Percentiles rank a stretch among this genome's conserved stretches.
Conservation (phyloP, 1,140 invertebrate species). For the Cyphomyrmex costatus region DNA sequence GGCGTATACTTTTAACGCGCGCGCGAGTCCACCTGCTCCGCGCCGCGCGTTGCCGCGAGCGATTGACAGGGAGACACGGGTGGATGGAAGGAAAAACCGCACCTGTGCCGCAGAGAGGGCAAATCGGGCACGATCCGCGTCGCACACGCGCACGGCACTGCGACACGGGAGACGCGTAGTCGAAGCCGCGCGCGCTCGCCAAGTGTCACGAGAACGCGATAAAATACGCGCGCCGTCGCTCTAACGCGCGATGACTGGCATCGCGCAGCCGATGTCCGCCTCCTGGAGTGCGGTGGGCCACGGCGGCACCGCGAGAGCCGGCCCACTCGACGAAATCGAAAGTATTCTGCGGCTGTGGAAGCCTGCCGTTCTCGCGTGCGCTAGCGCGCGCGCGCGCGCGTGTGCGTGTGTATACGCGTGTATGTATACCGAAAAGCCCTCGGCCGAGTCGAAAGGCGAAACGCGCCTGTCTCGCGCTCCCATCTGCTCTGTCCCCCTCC, state of each 20-base stretch:
- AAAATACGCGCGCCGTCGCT: conserved; percentile 43
- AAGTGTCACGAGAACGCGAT: neutral
- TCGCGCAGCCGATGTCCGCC: conserved; percentile 11
- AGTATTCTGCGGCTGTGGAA: conserved; percentile 36
- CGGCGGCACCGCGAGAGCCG: conserved; percentile 45
- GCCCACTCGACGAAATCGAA: conserved; percentile 73
- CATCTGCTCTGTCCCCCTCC: conserved; percentile 42
- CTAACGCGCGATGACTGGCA: conserved; percentile 53
- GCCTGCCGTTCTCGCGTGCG: conserved; percentile 47
- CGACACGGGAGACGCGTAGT: neutral
- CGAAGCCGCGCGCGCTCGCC: neutral
- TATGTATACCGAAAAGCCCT: conserved; percentile 43
- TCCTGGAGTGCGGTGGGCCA: conserved; percentile 38
- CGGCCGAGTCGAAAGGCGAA: conserved; percentile 67
- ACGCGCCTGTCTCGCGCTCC: conserved; percentile 68
- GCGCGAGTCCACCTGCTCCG: conserved; percentile 24
- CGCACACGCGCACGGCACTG: conserved; percentile 11
- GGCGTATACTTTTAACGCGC: neutral
- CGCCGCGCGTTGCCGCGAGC: conserved; percentile 8
- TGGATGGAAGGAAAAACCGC: neutral
- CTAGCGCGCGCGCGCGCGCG: conserved; percentile 34
- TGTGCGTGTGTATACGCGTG: conserved; percentile 9
- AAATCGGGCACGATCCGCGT: neutral
- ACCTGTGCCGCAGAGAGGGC: neutral
- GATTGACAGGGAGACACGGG: neutral